Conservation (phyloP, 2,797 vertebrate genomes). For the Glossophaga mutica region DNA sequence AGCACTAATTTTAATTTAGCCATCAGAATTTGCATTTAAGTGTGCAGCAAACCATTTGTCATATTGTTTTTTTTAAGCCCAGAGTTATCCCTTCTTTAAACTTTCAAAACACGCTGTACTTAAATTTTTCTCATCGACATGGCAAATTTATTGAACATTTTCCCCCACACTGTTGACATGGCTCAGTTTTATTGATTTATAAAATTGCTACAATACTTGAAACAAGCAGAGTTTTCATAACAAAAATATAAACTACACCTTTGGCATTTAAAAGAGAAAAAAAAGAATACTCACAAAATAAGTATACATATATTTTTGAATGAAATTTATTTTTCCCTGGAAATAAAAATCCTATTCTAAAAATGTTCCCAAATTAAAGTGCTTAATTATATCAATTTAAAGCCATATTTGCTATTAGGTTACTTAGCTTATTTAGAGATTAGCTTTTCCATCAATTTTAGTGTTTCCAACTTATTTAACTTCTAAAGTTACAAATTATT, state of each 20-base stretch:
- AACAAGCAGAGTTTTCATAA: slow-evolving; percentile 57
- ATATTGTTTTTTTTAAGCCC: not conserved
- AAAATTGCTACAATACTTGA: slow-evolving; percentile 67
- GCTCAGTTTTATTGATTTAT: slow-evolving; percentile 66
- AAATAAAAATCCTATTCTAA: slow-evolving; percentile 44
- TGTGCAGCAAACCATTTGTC: not conserved
- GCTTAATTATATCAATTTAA: slow-evolving; percentile 1
- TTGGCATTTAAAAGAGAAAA: slow-evolving; percentile 40
- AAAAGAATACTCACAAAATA: slow-evolving; percentile 46
- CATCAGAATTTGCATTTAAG: not conserved
- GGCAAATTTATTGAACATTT: slow-evolving; percentile 51
- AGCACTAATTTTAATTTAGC: not conserved
- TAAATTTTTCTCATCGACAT: slow-evolving; percentile 22
- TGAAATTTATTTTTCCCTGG: slow-evolving; percentile 32
- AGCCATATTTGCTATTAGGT: not conserved
- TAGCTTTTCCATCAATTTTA: slow-evolving; percentile 8
- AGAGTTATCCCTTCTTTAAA: not conserved
- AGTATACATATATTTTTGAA: slow-evolving; percentile 3
- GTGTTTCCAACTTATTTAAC: slow-evolving; percentile 37
- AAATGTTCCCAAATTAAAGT: slow-evolving; percentile 37
- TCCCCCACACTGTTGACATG: slow-evolving; percentile 36
- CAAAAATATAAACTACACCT: slow-evolving; percentile 43
- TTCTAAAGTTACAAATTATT: slow-evolving; percentile 31
- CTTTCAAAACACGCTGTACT: not conserved
- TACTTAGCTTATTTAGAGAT: slow-evolving; percentile 26